phyloP scores from a whole-genome alignment of 2,113 vertebrate species.

The Phoxinus phoxinus region DNA sequence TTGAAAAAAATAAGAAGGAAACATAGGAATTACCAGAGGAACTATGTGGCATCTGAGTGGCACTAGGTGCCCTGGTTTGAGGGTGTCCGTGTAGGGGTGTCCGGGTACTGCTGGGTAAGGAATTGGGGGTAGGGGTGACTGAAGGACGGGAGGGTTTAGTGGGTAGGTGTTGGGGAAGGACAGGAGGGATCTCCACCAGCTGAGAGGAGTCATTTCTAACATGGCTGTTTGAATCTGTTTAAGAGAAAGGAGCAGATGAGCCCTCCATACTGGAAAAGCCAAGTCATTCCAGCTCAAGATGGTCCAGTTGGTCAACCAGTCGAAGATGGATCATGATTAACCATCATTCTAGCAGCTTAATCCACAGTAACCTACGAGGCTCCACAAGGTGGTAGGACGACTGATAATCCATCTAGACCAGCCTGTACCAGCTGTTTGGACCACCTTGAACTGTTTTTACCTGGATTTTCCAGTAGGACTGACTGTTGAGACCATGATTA shows the following conservation, averaged over 20 bases:
- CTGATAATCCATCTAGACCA: not conserved
- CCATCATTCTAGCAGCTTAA: not conserved
- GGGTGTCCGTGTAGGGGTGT: constrained; percentile 52
- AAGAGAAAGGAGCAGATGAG: constrained; percentile 57
- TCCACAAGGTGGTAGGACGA: not conserved
- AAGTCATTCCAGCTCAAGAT: not conserved
- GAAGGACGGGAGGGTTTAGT: constrained; percentile 62
- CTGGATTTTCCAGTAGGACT: constrained; percentile 34
- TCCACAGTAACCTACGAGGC: not conserved
- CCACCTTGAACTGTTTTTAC: not conserved
- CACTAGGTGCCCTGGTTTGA: constrained; percentile 62
- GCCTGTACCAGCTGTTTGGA: not conserved
- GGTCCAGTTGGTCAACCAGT: constrained; percentile 41
- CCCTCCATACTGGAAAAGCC: constrained; percentile 23
- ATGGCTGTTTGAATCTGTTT: constrained; percentile 66
- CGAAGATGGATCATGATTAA: not conserved
- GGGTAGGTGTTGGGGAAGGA: constrained; percentile 55
- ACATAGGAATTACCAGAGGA: constrained; percentile 69
- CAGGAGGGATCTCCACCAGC: constrained; percentile 49
- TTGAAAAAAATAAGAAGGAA: constrained; percentile 37
- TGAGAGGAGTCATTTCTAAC: constrained; percentile 64
- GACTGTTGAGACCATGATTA: constrained; percentile 52
- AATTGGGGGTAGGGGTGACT: constrained; percentile 57
- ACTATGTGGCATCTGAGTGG: constrained; percentile 63
- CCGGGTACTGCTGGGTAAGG: constrained; percentile 45